Evolutionary conservation across 2,797 vertebrate species (phyloP).

Genomic region (Gambelia wislizenii): DNA sequence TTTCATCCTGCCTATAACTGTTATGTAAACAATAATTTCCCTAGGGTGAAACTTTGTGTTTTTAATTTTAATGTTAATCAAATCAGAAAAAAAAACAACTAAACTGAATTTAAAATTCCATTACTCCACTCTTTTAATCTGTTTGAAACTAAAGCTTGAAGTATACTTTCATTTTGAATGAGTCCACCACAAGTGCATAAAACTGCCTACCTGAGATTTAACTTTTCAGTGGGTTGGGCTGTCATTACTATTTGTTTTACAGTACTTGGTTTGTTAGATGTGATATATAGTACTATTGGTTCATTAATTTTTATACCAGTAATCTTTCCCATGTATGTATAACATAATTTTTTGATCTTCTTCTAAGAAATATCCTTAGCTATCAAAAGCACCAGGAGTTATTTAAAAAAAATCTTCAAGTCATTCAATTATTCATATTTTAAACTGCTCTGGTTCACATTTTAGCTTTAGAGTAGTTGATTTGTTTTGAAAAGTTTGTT

Average conservation of each 20-base stretch:
- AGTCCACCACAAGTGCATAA: neutral
- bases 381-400: neutral
- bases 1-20: neutral
- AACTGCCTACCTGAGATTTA: neutral
- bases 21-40: neutral
- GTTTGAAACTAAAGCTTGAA: neutral
- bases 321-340: neutral
- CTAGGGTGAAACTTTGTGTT: neutral
- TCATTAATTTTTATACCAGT: neutral
- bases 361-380: neutral
- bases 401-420: neutral
- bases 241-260: neutral
- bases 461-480: constrained; percentile 8
- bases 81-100: neutral
- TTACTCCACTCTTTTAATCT: neutral
- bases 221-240: neutral
- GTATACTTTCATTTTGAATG: neutral
- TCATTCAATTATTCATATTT: neutral
- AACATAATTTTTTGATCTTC: neutral
- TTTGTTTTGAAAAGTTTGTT: neutral
- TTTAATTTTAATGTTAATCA: neutral
- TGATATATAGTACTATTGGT: neutral
- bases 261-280: neutral
- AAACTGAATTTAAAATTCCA: neutral
- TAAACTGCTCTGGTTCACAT: neutral